Evolutionary conservation across 2,797 vertebrate species (phyloP).

Genomic region (Microctenopoma steveboyesi): DNA sequence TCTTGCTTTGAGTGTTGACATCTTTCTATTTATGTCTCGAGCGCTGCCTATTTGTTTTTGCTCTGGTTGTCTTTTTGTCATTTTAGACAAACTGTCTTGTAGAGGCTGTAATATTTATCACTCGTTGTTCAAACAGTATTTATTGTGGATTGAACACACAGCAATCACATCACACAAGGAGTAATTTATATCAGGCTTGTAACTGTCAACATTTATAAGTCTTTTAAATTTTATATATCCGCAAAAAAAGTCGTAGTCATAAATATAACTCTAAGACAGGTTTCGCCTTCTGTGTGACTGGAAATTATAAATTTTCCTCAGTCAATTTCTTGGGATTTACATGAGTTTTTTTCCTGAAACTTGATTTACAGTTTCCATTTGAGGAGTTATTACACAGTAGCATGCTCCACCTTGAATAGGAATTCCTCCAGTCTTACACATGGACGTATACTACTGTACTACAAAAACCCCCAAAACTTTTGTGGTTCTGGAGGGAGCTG

Average conservation of each 20-base stretch:
- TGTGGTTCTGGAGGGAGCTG: background rate
- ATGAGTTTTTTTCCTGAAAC: background rate
- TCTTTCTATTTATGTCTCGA: slow-evolving; percentile 63
- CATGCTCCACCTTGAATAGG: background rate
- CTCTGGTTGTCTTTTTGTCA: slow-evolving; percentile 56
- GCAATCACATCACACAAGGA: slow-evolving; percentile 6
- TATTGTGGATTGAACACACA: slow-evolving; percentile 25
- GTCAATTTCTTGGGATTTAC: background rate
- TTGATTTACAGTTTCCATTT: background rate
- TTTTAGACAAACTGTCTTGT: slow-evolving; percentile 49
- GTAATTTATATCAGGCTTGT: slow-evolving; percentile 16
- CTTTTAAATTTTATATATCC: slow-evolving; percentile 16
- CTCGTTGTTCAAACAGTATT: slow-evolving; percentile 21
- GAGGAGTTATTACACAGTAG: background rate
- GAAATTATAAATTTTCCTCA: background rate
- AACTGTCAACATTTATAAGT: slow-evolving; percentile 22
- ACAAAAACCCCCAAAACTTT: background rate
- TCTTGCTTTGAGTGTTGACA: slow-evolving; percentile 63
- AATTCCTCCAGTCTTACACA: background rate
- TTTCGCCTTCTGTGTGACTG: background rate
- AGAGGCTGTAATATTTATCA: slow-evolving; percentile 54
- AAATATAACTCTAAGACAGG: slow-evolving; percentile 14
- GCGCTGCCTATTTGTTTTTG: slow-evolving; percentile 58
- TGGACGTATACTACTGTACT: background rate
- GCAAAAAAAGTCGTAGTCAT: background rate